Evolutionary conservation across 2,888 invertebrate genomes (phyloP), one percentile per base, ranked within the genome.

Genomic region (Lamellibrachia columna): DNA sequence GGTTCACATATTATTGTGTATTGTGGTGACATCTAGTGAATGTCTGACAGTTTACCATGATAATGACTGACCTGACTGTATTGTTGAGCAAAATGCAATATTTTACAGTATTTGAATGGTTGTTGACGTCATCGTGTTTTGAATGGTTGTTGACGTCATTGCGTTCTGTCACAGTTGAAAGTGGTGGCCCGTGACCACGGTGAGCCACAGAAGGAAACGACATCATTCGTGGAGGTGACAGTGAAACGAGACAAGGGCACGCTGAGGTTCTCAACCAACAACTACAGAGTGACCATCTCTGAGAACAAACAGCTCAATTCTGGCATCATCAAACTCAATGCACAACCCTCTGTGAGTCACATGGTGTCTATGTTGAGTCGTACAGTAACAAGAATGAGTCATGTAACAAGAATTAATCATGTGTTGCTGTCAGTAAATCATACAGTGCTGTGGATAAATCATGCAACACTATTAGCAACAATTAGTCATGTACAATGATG

Each of bases 131-230:
- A 22, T 6, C 22, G 22, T 75, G 75, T 22, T 75, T 75, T 75
- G 75, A 75, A n/a, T 4, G 15, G 75, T 75, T 75, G 75, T 75
- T 75, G 75, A 75, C 22, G n/a, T 75, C n/a, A n/a, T 15, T 22
- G 22, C n/a, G 15, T 75, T 90, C 60, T 9, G 28, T 91, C 11
- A 15, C 91, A 93, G 93, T 75, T 93, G 92, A 91, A 92, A 53
- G 94, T 95, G 52, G 58, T 91, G 52, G 95, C 94, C 3, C 91
- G 90, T 53, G 95, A 95, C 91, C 91, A 93, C 2, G 95, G 95
- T 28, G 90, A 92, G n/a, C 94, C 95, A 0, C 91, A 90, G n/a
- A 92, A 92, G 92, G 60, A 92, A 1, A 93, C 92, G 8, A 93
- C 92, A 52, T 93, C 93, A 4, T 92, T 92, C 3, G 93, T 95